phyloP scores from a whole-genome alignment of 1,140 invertebrate species.

The Calliopsis andreniformis region DNA sequence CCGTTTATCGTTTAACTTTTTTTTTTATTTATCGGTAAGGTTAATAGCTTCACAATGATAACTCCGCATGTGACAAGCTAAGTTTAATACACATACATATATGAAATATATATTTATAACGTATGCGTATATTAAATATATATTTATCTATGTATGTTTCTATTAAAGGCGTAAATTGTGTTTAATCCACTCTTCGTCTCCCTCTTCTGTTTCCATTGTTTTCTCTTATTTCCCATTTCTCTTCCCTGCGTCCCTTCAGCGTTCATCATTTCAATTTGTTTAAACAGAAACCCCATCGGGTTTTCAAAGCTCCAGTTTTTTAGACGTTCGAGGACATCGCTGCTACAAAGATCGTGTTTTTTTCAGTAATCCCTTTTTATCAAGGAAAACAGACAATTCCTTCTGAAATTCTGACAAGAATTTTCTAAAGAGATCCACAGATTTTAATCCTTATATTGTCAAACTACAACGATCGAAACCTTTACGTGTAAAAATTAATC shows the following conservation, averaged over 20 bases:
- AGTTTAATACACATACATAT: conserved; percentile 37
- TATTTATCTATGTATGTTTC: conserved; percentile 7
- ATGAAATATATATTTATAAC: conserved; percentile 11
- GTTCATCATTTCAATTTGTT: conserved; percentile 18
- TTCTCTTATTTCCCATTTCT: neutral
- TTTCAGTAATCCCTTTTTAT: neutral
- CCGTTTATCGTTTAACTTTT: conserved; percentile 27
- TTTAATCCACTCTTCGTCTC: conserved; percentile 38
- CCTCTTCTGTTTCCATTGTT: conserved; percentile 18
- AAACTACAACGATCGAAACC: too few species aligned
- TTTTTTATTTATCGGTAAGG: conserved; percentile 53
- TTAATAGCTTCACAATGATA: conserved; percentile 58
- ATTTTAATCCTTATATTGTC: neutral
- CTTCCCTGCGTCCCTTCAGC: neutral
- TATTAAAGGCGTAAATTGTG: conserved; percentile 61
- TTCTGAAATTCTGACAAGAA: neutral
- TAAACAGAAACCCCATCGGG: conserved; percentile 25
- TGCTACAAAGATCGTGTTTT: neutral
- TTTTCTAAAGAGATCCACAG: neutral
- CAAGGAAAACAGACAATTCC: neutral
- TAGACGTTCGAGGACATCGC: neutral
- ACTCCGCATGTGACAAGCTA: conserved; percentile 54
- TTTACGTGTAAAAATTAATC: too few species aligned
- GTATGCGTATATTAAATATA: conserved; percentile 5
- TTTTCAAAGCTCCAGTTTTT: neutral